Base-by-base conservation (phyloP, 2,888 invertebrate species). In the Lasioglossum villosulum region DNA sequence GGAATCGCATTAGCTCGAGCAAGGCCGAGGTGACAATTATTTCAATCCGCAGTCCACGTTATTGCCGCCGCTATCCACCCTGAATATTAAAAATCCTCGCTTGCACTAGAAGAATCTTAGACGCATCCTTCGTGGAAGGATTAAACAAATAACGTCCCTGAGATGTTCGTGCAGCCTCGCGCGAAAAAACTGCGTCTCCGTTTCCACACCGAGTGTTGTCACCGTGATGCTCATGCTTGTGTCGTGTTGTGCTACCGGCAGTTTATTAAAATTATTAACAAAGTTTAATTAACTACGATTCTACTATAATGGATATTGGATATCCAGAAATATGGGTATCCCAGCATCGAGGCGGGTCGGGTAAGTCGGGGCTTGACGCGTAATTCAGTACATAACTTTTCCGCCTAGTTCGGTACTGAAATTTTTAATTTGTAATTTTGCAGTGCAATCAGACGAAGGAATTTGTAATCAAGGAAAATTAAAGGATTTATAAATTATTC, bases 11-110 rank as follows among this genome's bases (percentile, higher is more conserved):
- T 86, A 80, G 82, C 83, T 85, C 86, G 83, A 75, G 88, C 86
- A 82, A 80, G 86, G 80, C 83, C 83, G 82, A 78, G 83, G 86
- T 87, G 88, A 90, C 89, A 81, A 90, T 90, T 86, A 79, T 76
- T 85, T 70, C 84, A 68, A 86, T 85, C 85, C 82, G n/a, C 82
- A 39, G 75, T 5, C 45, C 75, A 71, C 63, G 75, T 84, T 83
- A 74, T 79, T 75, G 83, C 45, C 52, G 78, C 63, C 52, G 83
- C 75, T 42, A 56, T 56, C 73, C 73, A 77, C n/a, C 12, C 78
- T 75, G 84, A 84, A 84, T 84, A 84, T 84, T 78, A 84, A 84
- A 79, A 84, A 66, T 78, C 71, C 66, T 45, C 27, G 52, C 16
- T 37, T 23, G 75, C 82, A 73, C 45, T 75, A 84, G 75, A 75